Percentiles rank a stretch among this genome's conserved stretches.
phyloP scores from a whole-genome alignment of 2,797 vertebrate genomes.

The Acipenser ruthenus region DNA sequence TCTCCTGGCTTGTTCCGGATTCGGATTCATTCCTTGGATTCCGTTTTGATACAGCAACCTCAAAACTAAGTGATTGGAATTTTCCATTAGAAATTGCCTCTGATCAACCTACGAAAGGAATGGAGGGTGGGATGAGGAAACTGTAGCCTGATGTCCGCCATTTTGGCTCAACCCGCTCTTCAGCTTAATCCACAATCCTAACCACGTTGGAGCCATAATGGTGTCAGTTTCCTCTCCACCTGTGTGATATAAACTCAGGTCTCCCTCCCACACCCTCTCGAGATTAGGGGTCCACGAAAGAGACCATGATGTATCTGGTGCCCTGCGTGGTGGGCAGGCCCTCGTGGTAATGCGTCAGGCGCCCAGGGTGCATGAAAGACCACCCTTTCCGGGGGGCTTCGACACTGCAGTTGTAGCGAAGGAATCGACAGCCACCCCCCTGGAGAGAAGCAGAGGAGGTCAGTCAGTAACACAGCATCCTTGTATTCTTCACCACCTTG shows the following conservation, averaged over 20 bases:
- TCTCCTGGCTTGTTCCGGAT: too few species aligned
- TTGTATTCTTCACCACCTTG: too few species aligned
- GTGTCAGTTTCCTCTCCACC: not conserved
- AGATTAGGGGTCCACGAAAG: constrained; percentile 75
- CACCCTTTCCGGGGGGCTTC: constrained; percentile 79
- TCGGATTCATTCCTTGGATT: too few species aligned
- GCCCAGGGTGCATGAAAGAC: constrained; percentile 81
- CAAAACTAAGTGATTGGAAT: too few species aligned
- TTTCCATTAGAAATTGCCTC: too few species aligned
- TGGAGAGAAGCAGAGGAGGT: constrained; percentile 25
- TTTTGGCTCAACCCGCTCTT: not conserved
- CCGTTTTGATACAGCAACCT: too few species aligned
- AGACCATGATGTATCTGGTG: constrained; percentile 86
- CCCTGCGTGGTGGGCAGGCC: constrained; percentile 74
- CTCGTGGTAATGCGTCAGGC: constrained; percentile 84
- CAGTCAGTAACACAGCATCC: constrained; percentile 8
- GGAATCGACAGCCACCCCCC: constrained; percentile 78
- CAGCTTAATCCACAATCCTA: not conserved
- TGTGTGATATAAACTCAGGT: not conserved
- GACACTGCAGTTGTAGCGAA: constrained; percentile 71
- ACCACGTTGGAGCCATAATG: not conserved
- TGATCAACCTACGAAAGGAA: too few species aligned
- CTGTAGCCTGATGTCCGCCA: constrained; percentile 6
- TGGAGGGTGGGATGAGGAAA: too few species aligned
- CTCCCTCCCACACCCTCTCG: not conserved